A percentile compares a stretch with the other conserved stretches of the same genome.
These are phyloP conservation scores for Labeo calbasu DNA, from an alignment of 2,797 vertebrate species.

Conservation along the genomic window DNA sequence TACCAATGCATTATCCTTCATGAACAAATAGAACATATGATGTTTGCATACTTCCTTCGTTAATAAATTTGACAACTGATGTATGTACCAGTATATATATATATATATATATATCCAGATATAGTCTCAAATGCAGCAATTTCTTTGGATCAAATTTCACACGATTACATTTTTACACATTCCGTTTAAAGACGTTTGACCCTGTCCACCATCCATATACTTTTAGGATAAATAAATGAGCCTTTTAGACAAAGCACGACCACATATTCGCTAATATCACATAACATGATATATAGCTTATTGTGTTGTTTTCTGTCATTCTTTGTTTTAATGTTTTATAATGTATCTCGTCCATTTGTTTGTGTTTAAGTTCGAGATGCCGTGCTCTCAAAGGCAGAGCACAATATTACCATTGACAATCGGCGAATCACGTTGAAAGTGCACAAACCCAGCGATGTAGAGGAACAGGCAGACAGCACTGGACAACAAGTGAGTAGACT, in stretches of 20 bases:
- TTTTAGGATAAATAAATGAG: no score
- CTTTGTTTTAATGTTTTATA: background rate
- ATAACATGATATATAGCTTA: background rate
- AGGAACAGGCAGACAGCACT: background rate
- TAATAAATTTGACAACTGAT: background rate
- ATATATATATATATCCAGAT: no score
- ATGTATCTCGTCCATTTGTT: background rate
- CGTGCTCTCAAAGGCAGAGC: background rate
- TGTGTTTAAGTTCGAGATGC: constrained; percentile 33
- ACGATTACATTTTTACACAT: no score
- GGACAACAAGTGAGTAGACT: background rate
- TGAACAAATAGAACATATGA: background rate
- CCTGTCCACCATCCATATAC: no score
- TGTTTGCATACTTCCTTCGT: background rate
- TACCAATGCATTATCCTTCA: background rate
- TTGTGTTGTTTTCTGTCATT: background rate
- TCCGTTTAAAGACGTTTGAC: no score
- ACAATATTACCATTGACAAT: constrained; percentile 33
- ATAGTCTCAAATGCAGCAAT: no score
- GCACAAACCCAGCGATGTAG: background rate
- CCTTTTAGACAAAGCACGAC: no score
- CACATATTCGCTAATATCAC: background rate
- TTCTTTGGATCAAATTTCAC: no score
- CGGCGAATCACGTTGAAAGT: constrained; percentile 27
- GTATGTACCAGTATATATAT: background rate